Evolutionary conservation across 2,113 vertebrate species (phyloP).

Genomic region (Aspidoscelis tigris): DNA sequence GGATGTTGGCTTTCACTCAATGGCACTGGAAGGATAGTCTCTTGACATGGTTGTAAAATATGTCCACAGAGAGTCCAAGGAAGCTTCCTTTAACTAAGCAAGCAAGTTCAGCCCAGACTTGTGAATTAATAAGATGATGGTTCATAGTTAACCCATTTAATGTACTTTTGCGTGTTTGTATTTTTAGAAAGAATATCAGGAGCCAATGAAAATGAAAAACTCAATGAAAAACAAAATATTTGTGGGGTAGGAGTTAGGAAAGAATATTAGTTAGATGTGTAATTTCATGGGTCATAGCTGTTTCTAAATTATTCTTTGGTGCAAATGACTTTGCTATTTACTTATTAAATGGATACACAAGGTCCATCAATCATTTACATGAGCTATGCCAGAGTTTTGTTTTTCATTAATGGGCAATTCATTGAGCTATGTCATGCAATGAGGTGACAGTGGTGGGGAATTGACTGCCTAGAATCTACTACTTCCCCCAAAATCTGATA

Average conservation of each 20-base stretch:
- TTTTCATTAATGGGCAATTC: slow-evolving; percentile 53
- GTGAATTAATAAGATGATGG: not conserved
- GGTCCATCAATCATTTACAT: slow-evolving; percentile 37
- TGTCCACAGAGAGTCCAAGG: not conserved
- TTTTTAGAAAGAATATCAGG: not conserved
- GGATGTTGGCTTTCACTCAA: no score
- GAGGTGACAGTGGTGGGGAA: not conserved
- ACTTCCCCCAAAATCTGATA: not conserved
- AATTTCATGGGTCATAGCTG: not conserved
- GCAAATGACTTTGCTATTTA: slow-evolving; percentile 27
- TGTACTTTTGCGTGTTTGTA: not conserved
- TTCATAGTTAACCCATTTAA: not conserved
- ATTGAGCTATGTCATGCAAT: not conserved
- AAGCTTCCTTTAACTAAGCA: not conserved
- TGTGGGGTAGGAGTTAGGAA: slow-evolving; percentile 10
- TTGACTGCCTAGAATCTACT: not conserved
- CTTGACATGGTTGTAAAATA: no score
- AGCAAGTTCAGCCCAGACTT: not conserved
- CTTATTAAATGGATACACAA: not conserved
- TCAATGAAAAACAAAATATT: slow-evolving; percentile 32
- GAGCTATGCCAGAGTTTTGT: slow-evolving; percentile 42
- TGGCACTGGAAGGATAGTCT: no score
- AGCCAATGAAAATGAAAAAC: slow-evolving; percentile 32
- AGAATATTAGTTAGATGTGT: slow-evolving; percentile 32
- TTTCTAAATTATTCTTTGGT: slow-evolving; percentile 39